Evolutionary conservation across 2,888 invertebrate species (phyloP), one percentile per base, ranked within the genome.

Genomic region (Scaptomyza flava): DNA sequence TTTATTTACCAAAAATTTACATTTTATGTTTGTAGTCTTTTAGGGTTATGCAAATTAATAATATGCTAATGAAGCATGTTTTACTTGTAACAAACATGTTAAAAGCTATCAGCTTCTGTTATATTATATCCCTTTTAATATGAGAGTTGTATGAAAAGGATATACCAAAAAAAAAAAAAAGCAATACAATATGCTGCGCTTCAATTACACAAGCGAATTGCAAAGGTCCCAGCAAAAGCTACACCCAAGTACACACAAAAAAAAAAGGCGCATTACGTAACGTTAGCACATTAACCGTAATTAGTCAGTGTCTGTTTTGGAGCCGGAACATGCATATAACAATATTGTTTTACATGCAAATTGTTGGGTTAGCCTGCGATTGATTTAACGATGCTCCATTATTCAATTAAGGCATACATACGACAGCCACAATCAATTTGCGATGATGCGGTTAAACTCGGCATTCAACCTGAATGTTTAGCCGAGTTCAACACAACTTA

Each of bases 181-280:
- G 3, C 2, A 48, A 54, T 58, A 68, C 66, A 68, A 77, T 73
- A 77, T 60, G 71, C 71, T 64, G 47, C 60, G 67, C 60, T 80
- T 71, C 47, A 71, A 80, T 77, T 77, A 69, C 81, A 86, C 60
- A 86, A 68, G 74, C 78, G 56, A 63, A 63, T 77, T 77, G 71
- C 86, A 83, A 81, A 54, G 50, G 71, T 60, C 36, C 66, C 36
- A 4, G 50, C 38, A 38, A 50, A 23, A 30, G 23, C 41, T 12
- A 20, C 41, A 64, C 52, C 33, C 31, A 45, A 61, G 27, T 4
- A 20, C 45, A 34, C 38, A 20, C 45, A 34, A 34, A 20, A 34
- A 34, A 9, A 45, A 11, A 17, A 9, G 17, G 33, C n/a, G 11
- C 42, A 14, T 17, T 17, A 9, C 17, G 17, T 41, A 58, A 53